Conservation (phyloP, 2,888 invertebrate genomes). For the Oligia latruncula region DNA sequence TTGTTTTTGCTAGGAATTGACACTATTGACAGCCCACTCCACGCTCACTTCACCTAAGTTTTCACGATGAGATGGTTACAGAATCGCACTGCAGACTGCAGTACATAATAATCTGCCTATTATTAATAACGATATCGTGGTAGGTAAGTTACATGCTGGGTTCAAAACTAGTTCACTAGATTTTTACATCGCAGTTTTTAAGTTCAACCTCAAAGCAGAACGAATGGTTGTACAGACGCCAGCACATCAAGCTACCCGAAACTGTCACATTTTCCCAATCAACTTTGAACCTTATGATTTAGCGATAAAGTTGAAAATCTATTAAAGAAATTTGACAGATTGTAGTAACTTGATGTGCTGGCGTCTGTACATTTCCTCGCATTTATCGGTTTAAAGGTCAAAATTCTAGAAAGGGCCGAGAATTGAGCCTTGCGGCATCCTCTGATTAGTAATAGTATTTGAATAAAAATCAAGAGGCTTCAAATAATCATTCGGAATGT, state of each 20-base stretch:
- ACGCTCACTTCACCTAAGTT: too few species aligned
- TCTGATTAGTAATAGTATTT: neutral
- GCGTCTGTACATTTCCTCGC: neutral
- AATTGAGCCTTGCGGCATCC: neutral
- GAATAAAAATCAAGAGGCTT: neutral
- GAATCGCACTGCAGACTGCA: too few species aligned
- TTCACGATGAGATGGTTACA: too few species aligned
- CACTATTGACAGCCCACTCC: too few species aligned
- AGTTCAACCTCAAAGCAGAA: conserved; percentile 1
- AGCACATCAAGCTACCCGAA: too few species aligned
- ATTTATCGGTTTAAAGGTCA: neutral
- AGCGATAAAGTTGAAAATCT: too few species aligned
- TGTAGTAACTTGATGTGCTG: too few species aligned
- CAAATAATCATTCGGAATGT: neutral
- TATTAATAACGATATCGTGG: neutral
- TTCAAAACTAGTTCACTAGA: neutral
- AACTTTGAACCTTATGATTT: too few species aligned
- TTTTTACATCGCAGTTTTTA: neutral
- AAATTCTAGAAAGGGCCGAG: neutral
- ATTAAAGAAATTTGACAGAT: too few species aligned
- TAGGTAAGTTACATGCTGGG: neutral
- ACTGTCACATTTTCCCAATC: too few species aligned
- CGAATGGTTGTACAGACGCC: too few species aligned
- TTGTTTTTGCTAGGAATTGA: too few species aligned
- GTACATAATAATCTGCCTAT: neutral